Base-by-base conservation (phyloP, 2,888 invertebrate species). In the Rhamphomyia laevipes region DNA sequence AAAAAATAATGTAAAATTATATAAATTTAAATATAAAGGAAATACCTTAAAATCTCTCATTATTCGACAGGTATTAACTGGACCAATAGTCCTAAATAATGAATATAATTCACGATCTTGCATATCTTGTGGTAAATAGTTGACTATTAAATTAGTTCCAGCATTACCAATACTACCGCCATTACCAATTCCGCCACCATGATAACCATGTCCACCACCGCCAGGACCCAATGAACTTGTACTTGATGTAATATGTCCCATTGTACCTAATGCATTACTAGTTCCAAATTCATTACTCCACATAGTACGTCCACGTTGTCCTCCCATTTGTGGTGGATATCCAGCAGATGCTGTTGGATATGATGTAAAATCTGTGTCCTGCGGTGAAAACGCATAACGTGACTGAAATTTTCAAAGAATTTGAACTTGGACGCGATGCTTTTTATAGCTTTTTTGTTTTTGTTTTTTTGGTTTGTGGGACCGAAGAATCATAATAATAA, bases 101-200 rank as follows among this genome's bases (percentile, higher is more conserved):
- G 85, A 83, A 66, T 85, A 86, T 50, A 94, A 77, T 63, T 93
- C 92, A 65, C 87, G 85, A 68, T 94, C 94, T 2, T 88, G 87
- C 77, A 94, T 86, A 61, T 84, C 86, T 73, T 94, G 94, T 30
- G 95, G 94, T 61, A 95, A 77, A 71, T 94, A 95, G 76, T 95
- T 95, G 63, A 95, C 86, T 59, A 95, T 95, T 59, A 95, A 78
- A 74, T 94, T 94, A 50, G 89, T 89, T 59, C 75, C 75, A 55
- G 71, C 47, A 45, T 52, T 52, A 57, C 62, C 64, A n/a, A n/a
- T n/a, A 31, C 56, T 50, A 46, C 58, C 55, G 17, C 52, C 53
- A 16, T 52, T 54, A 13, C 56, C 57, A 49, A 58, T 57, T 11
- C 54, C 57, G 49, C 61, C 62, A 51, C 56, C 57, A 54, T 58